These are phyloP conservation scores for Eupristina koningsbergeri DNA, from an alignment of 1,140 invertebrate species.

Conservation along the genomic window DNA sequence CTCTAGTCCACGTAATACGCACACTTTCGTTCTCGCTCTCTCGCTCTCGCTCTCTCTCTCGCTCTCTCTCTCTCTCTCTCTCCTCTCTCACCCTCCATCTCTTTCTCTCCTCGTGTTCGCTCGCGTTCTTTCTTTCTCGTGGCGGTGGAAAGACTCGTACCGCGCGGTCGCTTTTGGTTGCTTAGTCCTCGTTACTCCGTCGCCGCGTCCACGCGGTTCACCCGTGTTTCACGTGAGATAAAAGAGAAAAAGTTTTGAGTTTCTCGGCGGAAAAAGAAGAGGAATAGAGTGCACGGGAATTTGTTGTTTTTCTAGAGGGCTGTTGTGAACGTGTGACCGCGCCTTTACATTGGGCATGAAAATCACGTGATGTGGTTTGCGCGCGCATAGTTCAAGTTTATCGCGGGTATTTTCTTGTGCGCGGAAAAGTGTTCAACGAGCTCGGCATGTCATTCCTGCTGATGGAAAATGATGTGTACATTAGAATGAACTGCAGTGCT, in stretches of 20 bases:
- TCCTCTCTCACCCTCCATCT: constrained; percentile 30
- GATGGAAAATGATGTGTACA: neutral
- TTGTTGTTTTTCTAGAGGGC: neutral
- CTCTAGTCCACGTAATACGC: neutral
- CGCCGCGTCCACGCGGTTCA: constrained; percentile 60
- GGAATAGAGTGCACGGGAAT: neutral
- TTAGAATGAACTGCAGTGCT: neutral
- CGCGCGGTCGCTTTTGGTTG: constrained; percentile 67
- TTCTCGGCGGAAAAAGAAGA: neutral
- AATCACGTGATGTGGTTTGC: constrained; percentile 32
- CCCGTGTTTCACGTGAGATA: constrained; percentile 44
- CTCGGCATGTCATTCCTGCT: neutral
- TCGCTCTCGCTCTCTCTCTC: constrained; percentile 10
- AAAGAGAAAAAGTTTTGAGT: neutral
- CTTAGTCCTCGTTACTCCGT: constrained; percentile 70
- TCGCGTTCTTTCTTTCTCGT: constrained; percentile 5
- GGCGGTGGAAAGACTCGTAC: constrained; percentile 43
- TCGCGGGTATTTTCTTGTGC: neutral
- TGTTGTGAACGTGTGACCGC: neutral
- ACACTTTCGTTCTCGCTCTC: constrained; percentile 3
- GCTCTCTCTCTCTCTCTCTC: constrained; percentile 2
- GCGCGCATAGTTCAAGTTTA: constrained; percentile 23
- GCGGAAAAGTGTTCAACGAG: neutral
- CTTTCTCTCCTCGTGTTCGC: neutral
- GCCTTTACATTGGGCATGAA: neutral